phyloP scores from a whole-genome alignment of 2,113 vertebrate genomes.

The Hippocampus barbouri region DNA sequence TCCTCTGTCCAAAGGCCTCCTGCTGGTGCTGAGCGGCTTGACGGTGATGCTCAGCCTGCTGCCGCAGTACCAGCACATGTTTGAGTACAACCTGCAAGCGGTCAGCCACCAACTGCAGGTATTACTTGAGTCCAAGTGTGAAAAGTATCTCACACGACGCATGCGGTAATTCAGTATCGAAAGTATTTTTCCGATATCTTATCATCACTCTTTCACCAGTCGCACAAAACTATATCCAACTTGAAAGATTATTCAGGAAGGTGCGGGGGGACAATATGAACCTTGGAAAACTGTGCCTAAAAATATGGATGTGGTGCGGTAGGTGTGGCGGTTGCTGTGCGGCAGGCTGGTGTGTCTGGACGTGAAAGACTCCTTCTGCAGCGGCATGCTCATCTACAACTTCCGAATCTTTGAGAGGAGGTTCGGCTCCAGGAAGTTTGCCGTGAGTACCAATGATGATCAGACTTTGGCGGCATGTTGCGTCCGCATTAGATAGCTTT shows the following conservation, averaged over 20 bases:
- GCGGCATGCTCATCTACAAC: constrained; percentile 77
- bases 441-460: constrained; percentile 57
- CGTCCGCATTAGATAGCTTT: too few relatives aligned
- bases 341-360: constrained; percentile 73
- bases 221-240: too few relatives aligned
- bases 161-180: too few relatives aligned
- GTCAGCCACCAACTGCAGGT: constrained; percentile 67
- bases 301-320: background rate
- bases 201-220: too few relatives aligned
- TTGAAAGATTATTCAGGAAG: too few relatives aligned
- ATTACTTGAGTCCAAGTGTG: background rate
- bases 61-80: constrained; percentile 71
- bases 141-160: background rate
- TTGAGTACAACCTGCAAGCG: constrained; percentile 67
- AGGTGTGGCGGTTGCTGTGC: constrained; percentile 71
- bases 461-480: background rate
- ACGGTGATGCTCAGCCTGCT: constrained; percentile 69
- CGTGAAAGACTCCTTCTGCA: constrained; percentile 77
- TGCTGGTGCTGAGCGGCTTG: constrained; percentile 70
- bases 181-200: too few relatives aligned
- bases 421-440: constrained; percentile 75
- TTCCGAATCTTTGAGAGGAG: constrained; percentile 77
- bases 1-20: constrained; percentile 73
- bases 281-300: background rate
- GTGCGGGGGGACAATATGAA: too few relatives aligned